These are phyloP conservation scores for Circaetus cinerascens DNA, from an alignment of 2,113 vertebrate species.

Conservation along the genomic window DNA sequence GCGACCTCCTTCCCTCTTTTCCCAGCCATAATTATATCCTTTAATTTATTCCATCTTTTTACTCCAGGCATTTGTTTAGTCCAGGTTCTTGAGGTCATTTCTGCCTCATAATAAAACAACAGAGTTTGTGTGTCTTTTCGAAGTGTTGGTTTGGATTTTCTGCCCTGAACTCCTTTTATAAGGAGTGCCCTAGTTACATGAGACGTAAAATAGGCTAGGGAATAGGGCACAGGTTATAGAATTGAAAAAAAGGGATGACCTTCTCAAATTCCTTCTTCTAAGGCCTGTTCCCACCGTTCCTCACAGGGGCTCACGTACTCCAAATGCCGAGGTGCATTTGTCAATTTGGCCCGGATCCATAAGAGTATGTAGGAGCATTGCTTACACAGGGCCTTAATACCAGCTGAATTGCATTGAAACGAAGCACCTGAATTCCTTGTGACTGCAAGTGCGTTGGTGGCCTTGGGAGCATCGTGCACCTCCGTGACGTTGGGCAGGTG, in stretches of 20 bases:
- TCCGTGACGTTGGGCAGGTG: accelerated
- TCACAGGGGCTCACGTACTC: not conserved
- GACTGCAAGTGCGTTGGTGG: not conserved
- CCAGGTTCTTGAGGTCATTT: not conserved
- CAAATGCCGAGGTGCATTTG: not conserved
- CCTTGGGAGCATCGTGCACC: not conserved
- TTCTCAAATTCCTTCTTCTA: not conserved
- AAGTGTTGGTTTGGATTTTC: constrained; percentile 22
- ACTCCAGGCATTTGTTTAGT: constrained; percentile 32
- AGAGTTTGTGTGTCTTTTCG: not conserved
- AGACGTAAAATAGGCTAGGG: not conserved
- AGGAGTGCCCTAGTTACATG: not conserved
- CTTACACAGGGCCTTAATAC: accelerated
- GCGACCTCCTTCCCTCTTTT: not conserved
- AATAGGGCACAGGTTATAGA: not conserved
- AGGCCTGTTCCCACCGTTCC: not conserved
- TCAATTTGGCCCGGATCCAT: not conserved
- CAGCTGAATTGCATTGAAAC: not conserved
- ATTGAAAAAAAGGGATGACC: not conserved
- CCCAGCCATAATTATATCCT: constrained; percentile 7
- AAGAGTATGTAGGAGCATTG: not conserved
- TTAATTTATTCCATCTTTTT: constrained; percentile 43
- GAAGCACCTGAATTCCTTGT: not conserved
- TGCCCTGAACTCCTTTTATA: not conserved
- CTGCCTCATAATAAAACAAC: not conserved